Base-by-base conservation (phyloP, 2,888 invertebrate genomes). In the Zaprionus bogoriensis region DNA sequence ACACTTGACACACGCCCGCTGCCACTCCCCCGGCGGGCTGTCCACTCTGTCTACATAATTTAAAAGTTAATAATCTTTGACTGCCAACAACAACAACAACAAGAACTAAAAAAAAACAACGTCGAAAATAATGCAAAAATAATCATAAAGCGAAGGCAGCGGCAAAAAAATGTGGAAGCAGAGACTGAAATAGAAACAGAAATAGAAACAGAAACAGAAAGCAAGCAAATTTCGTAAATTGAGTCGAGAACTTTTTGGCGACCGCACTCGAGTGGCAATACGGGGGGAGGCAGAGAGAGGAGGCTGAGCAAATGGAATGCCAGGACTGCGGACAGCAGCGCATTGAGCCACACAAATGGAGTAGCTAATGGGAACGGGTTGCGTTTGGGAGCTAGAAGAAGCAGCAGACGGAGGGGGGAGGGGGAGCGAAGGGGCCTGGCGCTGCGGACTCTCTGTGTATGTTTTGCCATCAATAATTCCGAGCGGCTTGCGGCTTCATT, bases 401-500 rank as follows among this genome's bases (percentile, higher is more conserved):
- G 1, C 10, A 25, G 10, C 12, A 20, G 7, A 17, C 45, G 9
- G 9, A 12, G 3, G 12, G 44, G 28, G 44, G 28, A 41, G 20
- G 32, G 6, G 6, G 32, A 3, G 30, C 6, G 14, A 2, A 4
- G 7, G 9, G 9, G 14, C 14, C n/a, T 17, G 32, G 14, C 3
- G 32, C 32, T 14, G 14, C 9, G 32, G 58, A 45, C 39, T 41
- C n/a, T n/a, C n/a, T 53, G 41, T 36, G 30, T 47, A 36, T 59
- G 59, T 69, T 63, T 61, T 64, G 66, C 72, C 78, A 83, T 86
- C 82, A 83, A 86, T 86, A 83, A 83, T 84, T 80, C 67, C 7
- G 45, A 65, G 74, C 45, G 76, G 78, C 67, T 81, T 75, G 81
- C 77, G 82, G 86, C 81, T 83, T 76, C 84, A 80, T 83, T 86